Conservation (phyloP, 2,797 vertebrate genomes). For the Centroberyx gerrardi region DNA sequence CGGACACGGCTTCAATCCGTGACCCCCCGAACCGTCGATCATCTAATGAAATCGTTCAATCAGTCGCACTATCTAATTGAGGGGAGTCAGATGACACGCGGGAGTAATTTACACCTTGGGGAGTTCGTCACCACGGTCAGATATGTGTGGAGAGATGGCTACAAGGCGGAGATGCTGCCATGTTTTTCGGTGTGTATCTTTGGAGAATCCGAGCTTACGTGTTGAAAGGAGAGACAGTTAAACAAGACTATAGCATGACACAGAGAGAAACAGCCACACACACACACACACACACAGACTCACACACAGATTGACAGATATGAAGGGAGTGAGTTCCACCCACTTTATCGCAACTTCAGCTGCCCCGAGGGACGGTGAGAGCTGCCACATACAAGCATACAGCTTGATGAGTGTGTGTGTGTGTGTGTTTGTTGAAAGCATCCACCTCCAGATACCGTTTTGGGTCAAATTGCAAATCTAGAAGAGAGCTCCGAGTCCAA, state of each 20-base stretch:
- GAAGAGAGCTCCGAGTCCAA: conserved; percentile 25
- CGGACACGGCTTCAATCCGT: conserved; percentile 6
- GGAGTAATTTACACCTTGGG: not conserved
- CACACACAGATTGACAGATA: conserved; percentile 43
- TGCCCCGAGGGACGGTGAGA: conserved; percentile 29
- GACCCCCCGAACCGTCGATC: conserved; percentile 32
- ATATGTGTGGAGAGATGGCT: not conserved
- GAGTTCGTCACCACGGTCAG: not conserved
- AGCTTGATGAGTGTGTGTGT: conserved; percentile 40
- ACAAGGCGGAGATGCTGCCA: not conserved
- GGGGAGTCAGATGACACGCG: conserved; percentile 13
- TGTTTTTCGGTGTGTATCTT: conserved; percentile 19
- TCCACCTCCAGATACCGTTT: conserved; percentile 46
- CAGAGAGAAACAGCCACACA: conserved; percentile 21
- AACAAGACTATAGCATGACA: conserved; percentile 11
- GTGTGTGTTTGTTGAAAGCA: conserved; percentile 27
- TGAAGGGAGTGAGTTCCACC: not conserved
- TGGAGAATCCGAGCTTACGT: conserved; percentile 32
- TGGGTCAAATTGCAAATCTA: conserved; percentile 39
- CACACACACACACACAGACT: conserved; percentile 26
- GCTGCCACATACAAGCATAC: conserved; percentile 30
- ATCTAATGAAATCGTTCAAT: conserved; percentile 28
- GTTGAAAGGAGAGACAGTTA: conserved; percentile 52
- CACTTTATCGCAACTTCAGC: conserved; percentile 48
- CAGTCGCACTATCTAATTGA: conserved; percentile 29